These are phyloP conservation scores for Bombylius discolor DNA, from an alignment of 2,888 invertebrate species.

Conservation along the genomic window DNA sequence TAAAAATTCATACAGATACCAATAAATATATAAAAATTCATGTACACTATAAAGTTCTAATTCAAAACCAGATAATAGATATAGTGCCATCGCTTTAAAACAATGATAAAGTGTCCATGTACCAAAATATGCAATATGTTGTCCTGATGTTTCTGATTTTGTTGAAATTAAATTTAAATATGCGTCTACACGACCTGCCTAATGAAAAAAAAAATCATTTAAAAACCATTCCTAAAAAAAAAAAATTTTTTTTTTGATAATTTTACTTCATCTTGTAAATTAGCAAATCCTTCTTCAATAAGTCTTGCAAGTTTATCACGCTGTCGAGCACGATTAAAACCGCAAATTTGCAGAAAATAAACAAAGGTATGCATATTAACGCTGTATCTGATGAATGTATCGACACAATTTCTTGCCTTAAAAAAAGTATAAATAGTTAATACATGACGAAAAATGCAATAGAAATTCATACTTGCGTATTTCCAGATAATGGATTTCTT, in stretches of 20 bases:
- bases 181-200: slow-evolving; percentile 86
- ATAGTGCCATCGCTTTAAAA: slow-evolving; percentile 82
- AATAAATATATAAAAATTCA: slow-evolving; percentile 92
- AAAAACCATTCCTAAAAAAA: background rate
- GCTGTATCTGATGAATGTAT: slow-evolving; percentile 77
- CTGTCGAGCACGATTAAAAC: slow-evolving; percentile 90
- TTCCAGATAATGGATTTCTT: slow-evolving; percentile 46
- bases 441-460: background rate
- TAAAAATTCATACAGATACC: slow-evolving; percentile 90
- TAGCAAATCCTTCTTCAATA: slow-evolving; percentile 73
- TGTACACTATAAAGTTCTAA: slow-evolving; percentile 90
- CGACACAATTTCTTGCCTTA: slow-evolving; percentile 75
- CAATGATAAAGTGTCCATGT: slow-evolving; percentile 96
- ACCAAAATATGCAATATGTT: slow-evolving; percentile 73
- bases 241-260: background rate
- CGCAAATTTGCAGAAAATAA: slow-evolving; percentile 74
- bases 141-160: slow-evolving; percentile 49
- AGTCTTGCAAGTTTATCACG: slow-evolving; percentile 83
- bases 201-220: background rate
- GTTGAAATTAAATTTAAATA: slow-evolving; percentile 56
- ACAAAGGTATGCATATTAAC: slow-evolving; percentile 63
- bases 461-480: slow-evolving; percentile 19
- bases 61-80: slow-evolving; percentile 86
- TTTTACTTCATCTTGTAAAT: slow-evolving; percentile 77
- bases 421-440: slow-evolving; percentile 3